phyloP scores from a whole-genome alignment of 1,140 invertebrate species.

The Procambarus clarkii region DNA sequence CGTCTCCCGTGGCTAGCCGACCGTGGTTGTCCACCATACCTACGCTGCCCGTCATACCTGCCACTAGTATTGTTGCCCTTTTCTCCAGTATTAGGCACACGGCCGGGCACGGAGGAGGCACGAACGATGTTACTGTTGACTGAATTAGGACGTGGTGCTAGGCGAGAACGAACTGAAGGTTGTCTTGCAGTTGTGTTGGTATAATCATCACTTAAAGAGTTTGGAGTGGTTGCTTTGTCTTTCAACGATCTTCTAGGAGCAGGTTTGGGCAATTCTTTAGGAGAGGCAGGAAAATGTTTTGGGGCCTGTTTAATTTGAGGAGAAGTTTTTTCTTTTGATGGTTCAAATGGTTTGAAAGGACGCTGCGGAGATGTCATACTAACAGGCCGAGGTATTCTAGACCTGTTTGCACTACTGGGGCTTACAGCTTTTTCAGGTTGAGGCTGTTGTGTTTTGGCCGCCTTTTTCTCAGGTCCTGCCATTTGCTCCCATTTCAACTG shows the following conservation, averaged over 20 bases:
- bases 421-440: conserved; percentile 66
- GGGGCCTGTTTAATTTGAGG: conserved; percentile 69
- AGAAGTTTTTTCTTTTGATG: conserved; percentile 71
- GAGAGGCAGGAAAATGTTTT: conserved; percentile 51
- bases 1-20: conserved; percentile 72
- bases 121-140: conserved; percentile 55
- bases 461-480: conserved; percentile 71
- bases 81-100: conserved; percentile 52
- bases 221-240: conserved; percentile 57
- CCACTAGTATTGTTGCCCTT: conserved; percentile 62
- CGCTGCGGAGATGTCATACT: conserved; percentile 74
- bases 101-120: conserved; percentile 72
- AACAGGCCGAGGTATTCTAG: conserved; percentile 84
- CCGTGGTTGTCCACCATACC: conserved; percentile 66
- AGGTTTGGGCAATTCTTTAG: conserved; percentile 71
- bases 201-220: conserved; percentile 5
- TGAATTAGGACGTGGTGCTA: conserved; percentile 57
- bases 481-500: conserved; percentile 92
- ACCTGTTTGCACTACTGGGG: conserved; percentile 78
- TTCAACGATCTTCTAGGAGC: conserved; percentile 71
- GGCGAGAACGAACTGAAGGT: conserved; percentile 62
- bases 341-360: conserved; percentile 71
- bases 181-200: conserved; percentile 19
- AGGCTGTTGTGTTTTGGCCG: conserved; percentile 22
- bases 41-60: conserved; percentile 69